Evolutionary conservation across 2,113 vertebrate species (phyloP).

Genomic region (Setophaga kirtlandii): DNA sequence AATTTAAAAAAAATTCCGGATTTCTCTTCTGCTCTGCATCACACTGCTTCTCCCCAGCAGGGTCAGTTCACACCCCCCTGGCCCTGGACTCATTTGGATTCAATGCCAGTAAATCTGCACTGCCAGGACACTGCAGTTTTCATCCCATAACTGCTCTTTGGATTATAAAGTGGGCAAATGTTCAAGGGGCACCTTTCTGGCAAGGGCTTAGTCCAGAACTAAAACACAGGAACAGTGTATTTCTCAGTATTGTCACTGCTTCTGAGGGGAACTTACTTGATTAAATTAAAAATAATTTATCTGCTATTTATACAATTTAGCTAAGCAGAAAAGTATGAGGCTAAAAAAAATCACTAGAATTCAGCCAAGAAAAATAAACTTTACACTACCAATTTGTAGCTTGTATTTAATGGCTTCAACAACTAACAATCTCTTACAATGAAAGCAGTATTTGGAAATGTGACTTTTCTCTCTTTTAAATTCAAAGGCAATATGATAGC

Average conservation of each 20-base stretch:
- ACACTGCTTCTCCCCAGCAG: not conserved
- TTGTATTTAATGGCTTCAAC: slow-evolving; percentile 21
- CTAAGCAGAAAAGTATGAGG: slow-evolving; percentile 32
- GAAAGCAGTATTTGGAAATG: not conserved
- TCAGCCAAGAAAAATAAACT: slow-evolving; percentile 51
- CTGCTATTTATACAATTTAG: not conserved
- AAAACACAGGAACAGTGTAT: not conserved
- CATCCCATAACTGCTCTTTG: not conserved
- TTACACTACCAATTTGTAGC: slow-evolving; percentile 20
- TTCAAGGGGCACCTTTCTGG: not conserved
- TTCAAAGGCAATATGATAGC: not conserved
- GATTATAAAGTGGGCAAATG: not conserved
- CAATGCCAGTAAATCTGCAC: not conserved
- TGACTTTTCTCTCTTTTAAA: not conserved
- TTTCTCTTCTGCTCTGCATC: not conserved
- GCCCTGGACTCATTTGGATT: not conserved
- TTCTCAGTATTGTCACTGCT: slow-evolving; percentile 25
- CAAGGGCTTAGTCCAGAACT: not conserved
- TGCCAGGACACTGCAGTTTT: not conserved
- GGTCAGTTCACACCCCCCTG: not conserved
- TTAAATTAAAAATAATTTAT: slow-evolving; percentile 32
- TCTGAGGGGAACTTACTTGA: not conserved
- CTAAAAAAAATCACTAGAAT: not conserved
- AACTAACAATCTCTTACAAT: slow-evolving; percentile 8
- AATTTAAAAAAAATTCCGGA: not conserved